Conservation (phyloP, 1,140 invertebrate genomes). For the Bombus polaris region DNA sequence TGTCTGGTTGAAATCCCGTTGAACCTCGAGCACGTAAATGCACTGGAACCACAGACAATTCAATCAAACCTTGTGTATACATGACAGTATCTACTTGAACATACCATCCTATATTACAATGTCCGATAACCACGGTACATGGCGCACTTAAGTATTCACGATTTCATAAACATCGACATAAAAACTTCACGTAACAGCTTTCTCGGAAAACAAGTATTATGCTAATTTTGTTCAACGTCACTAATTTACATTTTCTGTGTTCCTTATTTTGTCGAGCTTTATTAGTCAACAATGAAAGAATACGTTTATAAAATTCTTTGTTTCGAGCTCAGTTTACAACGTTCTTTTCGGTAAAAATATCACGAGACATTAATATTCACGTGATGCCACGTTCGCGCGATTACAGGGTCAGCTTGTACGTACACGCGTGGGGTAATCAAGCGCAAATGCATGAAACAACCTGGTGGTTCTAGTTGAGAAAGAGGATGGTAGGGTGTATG, state of each 20-base stretch:
- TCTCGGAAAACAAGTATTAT: not conserved
- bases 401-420: not conserved
- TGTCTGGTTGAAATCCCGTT: constrained; percentile 34
- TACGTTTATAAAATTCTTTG: not conserved
- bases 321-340: not conserved
- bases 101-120: not conserved
- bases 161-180: not conserved
- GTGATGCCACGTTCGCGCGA: not conserved
- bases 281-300: not conserved
- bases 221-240: not conserved
- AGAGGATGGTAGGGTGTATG: not conserved
- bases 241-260: not conserved
- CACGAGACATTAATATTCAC: not conserved
- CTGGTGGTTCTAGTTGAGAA: not conserved
- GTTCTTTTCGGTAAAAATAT: not conserved
- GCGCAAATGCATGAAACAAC: not conserved
- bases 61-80: constrained; percentile 39
- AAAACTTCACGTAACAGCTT: not conserved
- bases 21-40: constrained; percentile 32
- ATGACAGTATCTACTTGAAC: constrained; percentile 37
- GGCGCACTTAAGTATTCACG: not conserved
- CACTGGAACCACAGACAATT: constrained; percentile 29
- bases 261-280: not conserved
- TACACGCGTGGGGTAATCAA: not conserved
- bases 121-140: not conserved